These are phyloP conservation scores for Sanderia malayensis DNA, from an alignment of 30 jellyfish, hydroid and myxozoan genomes.

Conservation along the genomic window DNA sequence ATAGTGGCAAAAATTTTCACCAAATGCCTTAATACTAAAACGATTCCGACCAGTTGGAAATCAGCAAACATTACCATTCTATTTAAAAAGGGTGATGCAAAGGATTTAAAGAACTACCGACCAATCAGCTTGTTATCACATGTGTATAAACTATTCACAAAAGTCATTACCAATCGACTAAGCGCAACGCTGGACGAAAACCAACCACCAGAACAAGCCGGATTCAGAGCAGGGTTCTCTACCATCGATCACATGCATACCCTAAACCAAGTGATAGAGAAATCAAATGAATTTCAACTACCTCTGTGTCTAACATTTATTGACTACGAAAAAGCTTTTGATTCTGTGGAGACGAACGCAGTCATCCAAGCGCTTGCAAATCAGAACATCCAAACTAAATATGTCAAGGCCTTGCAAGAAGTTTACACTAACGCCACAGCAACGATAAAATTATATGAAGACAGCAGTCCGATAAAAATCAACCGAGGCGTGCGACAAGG, in stretches of 20 bases:
- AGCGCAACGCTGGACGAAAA: constrained; percentile 16
- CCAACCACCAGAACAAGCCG: constrained; percentile 62
- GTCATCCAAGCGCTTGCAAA: constrained; percentile 19
- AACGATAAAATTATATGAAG: neutral
- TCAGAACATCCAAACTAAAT: constrained; percentile 3
- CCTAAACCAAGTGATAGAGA: constrained; percentile 24
- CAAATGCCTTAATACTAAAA: constrained; percentile 4
- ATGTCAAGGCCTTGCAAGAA: constrained; percentile 13
- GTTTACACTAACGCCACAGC: neutral
- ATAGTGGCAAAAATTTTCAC: constrained; percentile 3
- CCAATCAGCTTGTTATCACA: constrained; percentile 35
- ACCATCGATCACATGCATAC: constrained; percentile 46
- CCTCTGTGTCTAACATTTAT: constrained; percentile 30
- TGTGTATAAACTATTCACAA: constrained; percentile 25
- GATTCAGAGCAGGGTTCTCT: constrained; percentile 24
- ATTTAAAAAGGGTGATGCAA: constrained; percentile 5
- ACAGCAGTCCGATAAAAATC: constrained; percentile 3
- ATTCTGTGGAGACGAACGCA: constrained; percentile 13
- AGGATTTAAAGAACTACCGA: constrained; percentile 22
- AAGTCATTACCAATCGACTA: constrained; percentile 16
- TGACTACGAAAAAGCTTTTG: constrained; percentile 35
- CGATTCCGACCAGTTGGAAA: constrained; percentile 3
- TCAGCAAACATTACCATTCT: constrained; percentile 16
- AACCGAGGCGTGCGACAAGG: constrained; percentile 7
- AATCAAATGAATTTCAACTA: constrained; percentile 16